Evolutionary conservation across 2,113 vertebrate species (phyloP).

Genomic region (Psittacus erithacus): DNA sequence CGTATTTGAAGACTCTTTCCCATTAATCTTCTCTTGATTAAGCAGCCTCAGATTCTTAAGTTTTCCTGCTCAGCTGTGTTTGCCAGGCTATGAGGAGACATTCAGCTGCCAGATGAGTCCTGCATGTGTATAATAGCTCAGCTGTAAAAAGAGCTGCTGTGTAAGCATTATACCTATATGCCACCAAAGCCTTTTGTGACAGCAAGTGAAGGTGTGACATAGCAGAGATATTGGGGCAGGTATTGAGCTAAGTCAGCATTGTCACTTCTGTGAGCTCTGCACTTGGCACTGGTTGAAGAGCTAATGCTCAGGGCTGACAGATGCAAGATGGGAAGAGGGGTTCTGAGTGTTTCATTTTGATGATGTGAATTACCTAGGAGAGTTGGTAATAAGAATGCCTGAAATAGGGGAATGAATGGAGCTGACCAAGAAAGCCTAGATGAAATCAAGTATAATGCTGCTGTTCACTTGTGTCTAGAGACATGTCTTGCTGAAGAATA

Average conservation of each 20-base stretch:
- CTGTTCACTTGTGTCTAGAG: background rate
- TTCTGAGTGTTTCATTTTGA: background rate
- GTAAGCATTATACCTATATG: background rate
- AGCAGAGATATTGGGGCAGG: background rate
- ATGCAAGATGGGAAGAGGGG: background rate
- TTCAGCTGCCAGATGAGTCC: background rate
- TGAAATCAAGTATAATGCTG: background rate
- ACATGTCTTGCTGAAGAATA: background rate
- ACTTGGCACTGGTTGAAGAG: background rate
- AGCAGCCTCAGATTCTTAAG: background rate
- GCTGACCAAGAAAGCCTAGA: background rate
- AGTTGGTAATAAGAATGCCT: background rate
- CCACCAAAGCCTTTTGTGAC: background rate
- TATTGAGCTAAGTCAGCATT: background rate
- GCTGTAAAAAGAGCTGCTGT: background rate
- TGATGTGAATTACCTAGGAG: background rate
- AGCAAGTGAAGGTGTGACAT: background rate
- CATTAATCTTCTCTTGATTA: background rate
- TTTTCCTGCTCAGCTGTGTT: conserved; percentile 24
- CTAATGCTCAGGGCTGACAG: background rate
- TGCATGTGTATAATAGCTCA: background rate
- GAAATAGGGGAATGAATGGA: background rate
- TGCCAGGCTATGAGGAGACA: background rate
- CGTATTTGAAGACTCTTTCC: background rate
- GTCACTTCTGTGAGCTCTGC: background rate